phyloP scores from a whole-genome alignment of 2,888 invertebrate species.

The Mantis religiosa region DNA sequence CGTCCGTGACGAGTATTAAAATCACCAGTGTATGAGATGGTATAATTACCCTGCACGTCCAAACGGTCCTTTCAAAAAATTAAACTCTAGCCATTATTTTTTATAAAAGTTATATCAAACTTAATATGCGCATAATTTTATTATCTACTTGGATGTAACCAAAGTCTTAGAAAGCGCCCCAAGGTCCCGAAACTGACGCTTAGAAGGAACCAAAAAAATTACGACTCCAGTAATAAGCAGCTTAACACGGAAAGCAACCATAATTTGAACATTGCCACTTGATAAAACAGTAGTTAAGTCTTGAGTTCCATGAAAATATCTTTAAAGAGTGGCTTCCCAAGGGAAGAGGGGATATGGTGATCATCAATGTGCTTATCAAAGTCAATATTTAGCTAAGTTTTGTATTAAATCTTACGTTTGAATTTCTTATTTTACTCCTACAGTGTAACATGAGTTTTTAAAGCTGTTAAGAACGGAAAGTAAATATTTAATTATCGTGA shows the following conservation, averaged over 20 bases:
- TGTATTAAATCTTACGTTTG: too few relatives aligned
- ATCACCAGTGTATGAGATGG: background rate
- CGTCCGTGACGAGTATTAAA: background rate
- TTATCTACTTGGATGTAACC: background rate
- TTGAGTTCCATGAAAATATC: background rate
- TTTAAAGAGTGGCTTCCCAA: background rate
- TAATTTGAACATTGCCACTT: background rate
- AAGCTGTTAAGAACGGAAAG: too few relatives aligned
- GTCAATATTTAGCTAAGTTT: background rate
- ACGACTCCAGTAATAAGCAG: background rate
- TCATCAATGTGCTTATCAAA: background rate
- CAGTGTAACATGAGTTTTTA: too few relatives aligned
- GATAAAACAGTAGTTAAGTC: background rate
- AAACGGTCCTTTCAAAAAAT: background rate
- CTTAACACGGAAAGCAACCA: background rate
- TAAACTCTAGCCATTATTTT: background rate
- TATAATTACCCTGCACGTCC: background rate
- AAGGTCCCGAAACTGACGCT: background rate
- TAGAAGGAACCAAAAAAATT: background rate
- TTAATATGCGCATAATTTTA: background rate
- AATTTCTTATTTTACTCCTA: too few relatives aligned
- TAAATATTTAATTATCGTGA: too few relatives aligned
- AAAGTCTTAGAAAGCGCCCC: background rate
- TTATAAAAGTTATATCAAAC: background rate
- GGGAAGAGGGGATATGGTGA: background rate